Base-by-base conservation (phyloP, 2,888 invertebrate genomes). In the Callosobruchus maculatus region DNA sequence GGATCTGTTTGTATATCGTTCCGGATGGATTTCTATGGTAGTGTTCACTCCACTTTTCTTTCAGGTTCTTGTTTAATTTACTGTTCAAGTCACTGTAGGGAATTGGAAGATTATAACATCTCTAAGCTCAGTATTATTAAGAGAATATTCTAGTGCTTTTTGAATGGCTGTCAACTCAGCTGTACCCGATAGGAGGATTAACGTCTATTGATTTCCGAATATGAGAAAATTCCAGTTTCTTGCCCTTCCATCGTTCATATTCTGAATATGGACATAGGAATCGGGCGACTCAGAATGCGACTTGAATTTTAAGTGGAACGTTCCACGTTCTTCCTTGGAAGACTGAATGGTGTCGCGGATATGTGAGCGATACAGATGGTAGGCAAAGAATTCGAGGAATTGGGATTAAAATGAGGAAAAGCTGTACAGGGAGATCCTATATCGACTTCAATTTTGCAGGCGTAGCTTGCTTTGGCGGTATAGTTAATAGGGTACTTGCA, bases 141-240 rank as follows among this genome's bases (percentile, higher is more conserved):
- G 7, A 2, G 26, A 2, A 26, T 26, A 26, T 26, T 26, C 7
- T 26, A 2, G 3, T 26, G 21, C 21, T 70, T 21, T 21, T 67
- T 72, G 71, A 70, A 71, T 75, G 74, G 73, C 76, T 77, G 74
- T 79, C 78, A 77, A 74, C 73, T 72, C 74, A 75, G 77, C 78
- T 77, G 77, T 77, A 77, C 77, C 76, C 79, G 77, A 76, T 79
- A 80, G 80, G 80, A 78, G 81, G 77, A 81, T 81, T 81, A 81
- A 78, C 80, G 80, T 81, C 80, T 80, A 81, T 81, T 80, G 80
- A 81, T 80, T 80, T 74, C 70, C 75, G 75, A 81, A 78, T 81
- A 80, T 80, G 79, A 81, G 80, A 79, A 79, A 80, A 79, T 81
- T 79, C 77, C 80, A 78, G 79, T 79, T 79, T 80, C 77, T 73